phyloP scores from a whole-genome alignment of 2,113 vertebrate species.

The Pholis gunnellus region DNA sequence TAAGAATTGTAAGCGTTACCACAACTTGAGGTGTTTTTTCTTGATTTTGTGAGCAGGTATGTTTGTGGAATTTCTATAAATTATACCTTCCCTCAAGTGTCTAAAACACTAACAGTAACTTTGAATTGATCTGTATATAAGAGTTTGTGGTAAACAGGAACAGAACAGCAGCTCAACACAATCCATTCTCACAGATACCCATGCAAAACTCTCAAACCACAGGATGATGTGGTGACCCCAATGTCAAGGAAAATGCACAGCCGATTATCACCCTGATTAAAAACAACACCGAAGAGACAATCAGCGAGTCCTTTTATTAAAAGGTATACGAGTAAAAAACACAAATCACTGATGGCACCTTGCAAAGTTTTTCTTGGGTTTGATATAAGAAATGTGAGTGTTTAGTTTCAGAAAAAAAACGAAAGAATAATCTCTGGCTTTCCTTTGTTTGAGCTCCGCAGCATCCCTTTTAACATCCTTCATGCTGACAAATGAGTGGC shows the following conservation, averaged over 20 bases:
- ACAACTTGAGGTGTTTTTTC: not conserved
- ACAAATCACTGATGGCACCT: not conserved
- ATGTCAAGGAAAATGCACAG: constrained; percentile 1
- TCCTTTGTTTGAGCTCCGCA: constrained; percentile 33
- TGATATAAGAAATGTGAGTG: not conserved
- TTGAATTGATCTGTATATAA: not conserved
- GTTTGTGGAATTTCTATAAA: not conserved
- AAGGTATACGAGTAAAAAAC: not conserved
- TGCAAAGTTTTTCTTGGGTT: not conserved
- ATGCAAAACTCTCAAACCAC: constrained; percentile 41
- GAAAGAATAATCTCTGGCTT: not conserved
- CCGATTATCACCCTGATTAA: not conserved
- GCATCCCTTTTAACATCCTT: constrained; percentile 43
- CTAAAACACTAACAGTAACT: constrained; percentile 4
- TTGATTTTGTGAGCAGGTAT: not conserved
- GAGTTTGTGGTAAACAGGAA: constrained; percentile 5
- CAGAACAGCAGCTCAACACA: constrained; percentile 17
- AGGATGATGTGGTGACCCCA: constrained; percentile 35
- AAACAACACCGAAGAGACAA: not conserved
- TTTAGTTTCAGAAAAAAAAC: not conserved
- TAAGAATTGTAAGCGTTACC: not conserved
- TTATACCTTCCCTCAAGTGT: not conserved
- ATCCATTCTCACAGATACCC: constrained; percentile 30
- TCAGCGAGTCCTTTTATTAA: not conserved
- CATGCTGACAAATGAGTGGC: constrained; percentile 33